Base-by-base conservation (phyloP, 2,797 vertebrate genomes). In the Alcedo atthis region DNA sequence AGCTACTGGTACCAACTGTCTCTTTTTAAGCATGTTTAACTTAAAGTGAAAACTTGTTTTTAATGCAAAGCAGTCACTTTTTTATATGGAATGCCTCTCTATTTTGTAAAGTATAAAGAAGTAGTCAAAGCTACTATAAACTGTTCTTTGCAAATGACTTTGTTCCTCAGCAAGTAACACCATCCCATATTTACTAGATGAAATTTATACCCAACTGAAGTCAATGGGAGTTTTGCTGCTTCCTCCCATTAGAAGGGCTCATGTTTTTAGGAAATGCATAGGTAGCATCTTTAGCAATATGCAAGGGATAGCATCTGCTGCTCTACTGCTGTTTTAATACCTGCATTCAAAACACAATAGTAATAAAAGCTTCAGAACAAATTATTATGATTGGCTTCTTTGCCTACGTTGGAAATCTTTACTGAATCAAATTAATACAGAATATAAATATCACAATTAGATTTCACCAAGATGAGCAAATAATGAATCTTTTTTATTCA, bases 311-410 rank as follows among this genome's bases (percentile, higher is more conserved):
- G 93, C 73, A 71, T 92, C 85, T 96, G 85, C 92, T 82, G 77
- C 85, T 92, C 81, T 71, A 76, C 89, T 35, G 82, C 91, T 94
- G 90, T 57, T 96, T 95, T 94, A 93, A 92, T 95, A 81, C 83
- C 94, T 67, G 76, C 85, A 93, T 93, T 92, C 88, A 88, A 94
- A 95, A 95, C 92, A 94, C 91, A 92, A 66, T 33, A 91, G 94
- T 87, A 96, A 97, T 94, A 95, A 96, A 96, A 94, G 92, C 93
- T 95, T 97, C 91, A 95, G 87, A 96, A 95, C 81, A 94, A 95
- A 94, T 95, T 90, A 95, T 96, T 91, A 94, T 53, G 20, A 89
- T 94, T 96, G 91, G 92, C 94, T 93, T 94, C 89, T 94, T 96
- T 95, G 89, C 90, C 76, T 92, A 84, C 2, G 78, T 94, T 89